These are phyloP conservation scores for Chromoteleia sp. DNA, from an alignment of 2,888 invertebrate genomes.

Conservation along the genomic window DNA sequence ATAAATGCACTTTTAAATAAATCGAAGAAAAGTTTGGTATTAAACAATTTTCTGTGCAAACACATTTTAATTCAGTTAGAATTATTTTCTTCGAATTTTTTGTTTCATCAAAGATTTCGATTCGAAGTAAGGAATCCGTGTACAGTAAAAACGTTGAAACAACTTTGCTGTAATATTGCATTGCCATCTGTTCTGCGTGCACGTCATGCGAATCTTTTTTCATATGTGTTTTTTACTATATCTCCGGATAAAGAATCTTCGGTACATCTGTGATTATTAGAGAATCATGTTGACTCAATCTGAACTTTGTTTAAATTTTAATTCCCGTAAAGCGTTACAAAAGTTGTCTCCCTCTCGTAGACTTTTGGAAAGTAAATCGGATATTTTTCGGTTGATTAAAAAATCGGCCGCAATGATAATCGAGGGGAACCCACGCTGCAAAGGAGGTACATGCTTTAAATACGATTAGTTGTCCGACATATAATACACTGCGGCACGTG, in stretches of 20 bases:
- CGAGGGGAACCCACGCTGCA: constrained; percentile 66
- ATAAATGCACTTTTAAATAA: too few relatives aligned
- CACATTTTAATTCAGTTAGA: too few relatives aligned
- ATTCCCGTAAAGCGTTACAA: not conserved
- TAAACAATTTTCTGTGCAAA: too few relatives aligned
- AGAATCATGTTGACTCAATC: not conserved
- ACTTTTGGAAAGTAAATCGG: constrained; percentile 10
- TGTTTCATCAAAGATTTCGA: too few relatives aligned
- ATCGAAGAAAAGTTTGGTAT: too few relatives aligned
- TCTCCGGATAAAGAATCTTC: constrained; percentile 69
- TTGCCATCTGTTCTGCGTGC: constrained; percentile 76
- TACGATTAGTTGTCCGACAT: constrained; percentile 77
- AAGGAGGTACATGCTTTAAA: constrained; percentile 76
- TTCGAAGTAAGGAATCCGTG: constrained; percentile 29
- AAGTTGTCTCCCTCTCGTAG: not conserved
- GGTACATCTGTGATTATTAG: constrained; percentile 62
- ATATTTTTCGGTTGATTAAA: constrained; percentile 80
- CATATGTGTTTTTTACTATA: constrained; percentile 77
- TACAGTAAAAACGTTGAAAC: constrained; percentile 17
- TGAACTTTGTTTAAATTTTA: not conserved
- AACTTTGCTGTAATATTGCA: constrained; percentile 20
- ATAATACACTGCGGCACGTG: constrained; percentile 81
- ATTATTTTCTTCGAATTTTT: too few relatives aligned
- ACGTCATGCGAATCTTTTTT: constrained; percentile 76
- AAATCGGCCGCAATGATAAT: constrained; percentile 76